Evolutionary conservation across 2,113 vertebrate species (phyloP).

Genomic region (Mirza zaza): DNA sequence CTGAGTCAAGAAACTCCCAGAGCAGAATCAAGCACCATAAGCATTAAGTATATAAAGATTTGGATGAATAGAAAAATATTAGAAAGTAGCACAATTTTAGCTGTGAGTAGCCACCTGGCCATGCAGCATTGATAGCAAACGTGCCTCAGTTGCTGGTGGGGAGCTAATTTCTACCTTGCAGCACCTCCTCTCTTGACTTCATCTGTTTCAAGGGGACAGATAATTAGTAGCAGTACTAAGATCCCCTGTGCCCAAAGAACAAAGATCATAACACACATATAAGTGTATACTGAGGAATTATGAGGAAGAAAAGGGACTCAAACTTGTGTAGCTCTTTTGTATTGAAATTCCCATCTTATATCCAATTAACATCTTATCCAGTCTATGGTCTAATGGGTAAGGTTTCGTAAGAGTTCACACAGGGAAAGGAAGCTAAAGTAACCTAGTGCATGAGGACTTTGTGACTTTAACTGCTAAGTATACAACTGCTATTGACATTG

Average conservation of each 20-base stretch:
- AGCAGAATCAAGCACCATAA: not conserved
- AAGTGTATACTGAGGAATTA: not conserved
- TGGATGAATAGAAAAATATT: not conserved
- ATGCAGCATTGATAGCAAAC: not conserved
- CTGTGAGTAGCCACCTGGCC: not conserved
- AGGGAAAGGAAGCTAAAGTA: not conserved
- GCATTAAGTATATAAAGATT: not conserved
- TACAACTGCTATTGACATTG: not conserved
- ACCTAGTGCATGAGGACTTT: not conserved
- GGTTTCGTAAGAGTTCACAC: not conserved
- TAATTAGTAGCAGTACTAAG: not conserved
- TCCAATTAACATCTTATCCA: not conserved
- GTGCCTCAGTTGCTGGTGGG: not conserved
- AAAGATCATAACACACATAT: not conserved
- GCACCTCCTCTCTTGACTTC: not conserved
- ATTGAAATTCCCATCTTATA: not conserved
- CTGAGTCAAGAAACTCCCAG: not conserved
- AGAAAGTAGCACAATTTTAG: not conserved
- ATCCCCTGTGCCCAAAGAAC: not conserved
- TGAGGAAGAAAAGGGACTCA: not conserved
- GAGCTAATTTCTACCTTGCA: not conserved
- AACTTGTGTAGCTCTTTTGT: not conserved
- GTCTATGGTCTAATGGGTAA: not conserved
- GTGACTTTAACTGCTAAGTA: not conserved
- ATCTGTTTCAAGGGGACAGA: not conserved